Evolutionary conservation across 2,888 invertebrate species (phyloP).

Genomic region (Pandemis corylana): DNA sequence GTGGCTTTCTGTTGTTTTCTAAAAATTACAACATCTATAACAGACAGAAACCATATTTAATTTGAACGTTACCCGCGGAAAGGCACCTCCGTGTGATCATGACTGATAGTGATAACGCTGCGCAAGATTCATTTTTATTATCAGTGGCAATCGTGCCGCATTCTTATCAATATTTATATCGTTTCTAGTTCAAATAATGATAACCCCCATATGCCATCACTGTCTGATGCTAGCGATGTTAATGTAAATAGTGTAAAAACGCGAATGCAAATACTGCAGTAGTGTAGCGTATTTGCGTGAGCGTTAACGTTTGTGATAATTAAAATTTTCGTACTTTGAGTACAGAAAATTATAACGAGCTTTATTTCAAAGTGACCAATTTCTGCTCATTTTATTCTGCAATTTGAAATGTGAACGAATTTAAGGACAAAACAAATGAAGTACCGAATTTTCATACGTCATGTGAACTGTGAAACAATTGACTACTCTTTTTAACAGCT

Average conservation of each 20-base stretch:
- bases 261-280: slow-evolving; percentile 45
- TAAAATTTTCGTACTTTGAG: no score
- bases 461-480: not conserved
- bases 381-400: not conserved
- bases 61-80: not conserved
- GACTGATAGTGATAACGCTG: slow-evolving; percentile 30
- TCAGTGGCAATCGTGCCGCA: slow-evolving; percentile 51
- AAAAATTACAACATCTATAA: no score
- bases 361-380: not conserved
- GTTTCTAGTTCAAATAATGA: slow-evolving; percentile 71
- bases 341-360: no score
- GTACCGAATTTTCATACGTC: no score
- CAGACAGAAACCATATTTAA: not conserved
- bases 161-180: slow-evolving; percentile 75
- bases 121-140: slow-evolving; percentile 30
- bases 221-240: not conserved
- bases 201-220: slow-evolving; percentile 50
- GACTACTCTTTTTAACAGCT: not conserved
- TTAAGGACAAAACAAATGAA: not conserved
- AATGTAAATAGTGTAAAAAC: not conserved
- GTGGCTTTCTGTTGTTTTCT: no score
- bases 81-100: not conserved
- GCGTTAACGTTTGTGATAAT: slow-evolving; percentile 50
- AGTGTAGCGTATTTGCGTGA: slow-evolving; percentile 48
- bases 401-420: not conserved